These are phyloP conservation scores for Oxytorus armatus DNA, from an alignment of 2,888 invertebrate species.

Conservation along the genomic window DNA sequence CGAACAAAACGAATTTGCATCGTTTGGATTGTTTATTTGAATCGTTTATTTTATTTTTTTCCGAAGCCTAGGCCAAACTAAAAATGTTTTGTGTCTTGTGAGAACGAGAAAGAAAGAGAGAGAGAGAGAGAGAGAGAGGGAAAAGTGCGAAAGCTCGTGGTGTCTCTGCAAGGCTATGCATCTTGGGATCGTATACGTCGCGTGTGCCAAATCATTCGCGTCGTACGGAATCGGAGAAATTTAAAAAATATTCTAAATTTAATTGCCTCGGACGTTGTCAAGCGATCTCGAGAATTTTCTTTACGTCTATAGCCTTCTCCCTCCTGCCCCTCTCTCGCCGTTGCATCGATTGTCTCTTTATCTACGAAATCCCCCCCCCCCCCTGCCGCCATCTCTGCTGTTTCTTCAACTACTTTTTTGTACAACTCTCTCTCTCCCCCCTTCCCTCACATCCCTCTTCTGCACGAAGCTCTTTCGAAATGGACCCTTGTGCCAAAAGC, in stretches of 20 bases:
- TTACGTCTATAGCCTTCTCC: constrained; percentile 42
- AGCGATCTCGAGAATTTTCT: constrained; percentile 69
- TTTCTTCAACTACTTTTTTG: constrained; percentile 45
- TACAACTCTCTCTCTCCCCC: background rate
- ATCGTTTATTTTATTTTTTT: constrained; percentile 46
- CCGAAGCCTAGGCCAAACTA: constrained; percentile 56
- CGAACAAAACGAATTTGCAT: background rate
- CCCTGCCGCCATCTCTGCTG: constrained; percentile 9
- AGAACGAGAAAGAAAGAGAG: constrained; percentile 59
- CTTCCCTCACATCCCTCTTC: constrained; percentile 1
- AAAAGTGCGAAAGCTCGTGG: constrained; percentile 66
- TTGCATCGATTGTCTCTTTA: constrained; percentile 14
- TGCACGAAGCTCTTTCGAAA: constrained; percentile 63
- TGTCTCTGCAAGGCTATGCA: constrained; percentile 52
- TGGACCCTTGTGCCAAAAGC: constrained; percentile 66
- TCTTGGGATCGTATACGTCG: constrained; percentile 22
- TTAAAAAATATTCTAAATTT: constrained; percentile 85
- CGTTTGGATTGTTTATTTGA: too few relatives aligned
- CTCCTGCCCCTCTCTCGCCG: constrained; percentile 13
- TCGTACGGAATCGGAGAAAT: constrained; percentile 83
- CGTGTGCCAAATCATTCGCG: constrained; percentile 83
- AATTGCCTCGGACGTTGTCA: constrained; percentile 77
- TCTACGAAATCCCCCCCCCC: constrained; percentile 26
- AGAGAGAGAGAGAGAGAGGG: constrained; percentile 69
- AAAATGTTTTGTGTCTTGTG: constrained; percentile 66